A percentile compares a stretch with the other conserved stretches of the same genome.
Conservation (phyloP, 2,797 vertebrate species). For the Tapirus indicus region DNA sequence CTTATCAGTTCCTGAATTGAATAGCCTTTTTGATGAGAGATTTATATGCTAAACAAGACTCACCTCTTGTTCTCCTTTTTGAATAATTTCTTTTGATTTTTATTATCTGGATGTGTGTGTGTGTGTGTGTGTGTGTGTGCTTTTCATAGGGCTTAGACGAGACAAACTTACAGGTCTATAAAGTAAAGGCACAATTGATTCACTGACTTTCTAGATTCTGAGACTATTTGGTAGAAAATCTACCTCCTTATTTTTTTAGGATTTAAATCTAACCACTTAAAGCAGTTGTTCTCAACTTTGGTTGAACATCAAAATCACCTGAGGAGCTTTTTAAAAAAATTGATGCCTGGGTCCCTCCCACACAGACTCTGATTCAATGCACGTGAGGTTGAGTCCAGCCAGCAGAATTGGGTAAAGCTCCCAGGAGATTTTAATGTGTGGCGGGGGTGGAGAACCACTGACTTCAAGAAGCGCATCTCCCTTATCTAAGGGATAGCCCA, state of each 20-base stretch:
- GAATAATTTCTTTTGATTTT: slow-evolving; percentile 53
- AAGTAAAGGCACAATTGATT: not conserved
- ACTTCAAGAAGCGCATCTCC: too few species aligned
- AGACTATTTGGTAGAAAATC: not conserved
- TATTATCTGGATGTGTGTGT: not conserved
- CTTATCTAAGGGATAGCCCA: not conserved
- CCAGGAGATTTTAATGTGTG: not conserved
- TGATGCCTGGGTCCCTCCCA: not conserved
- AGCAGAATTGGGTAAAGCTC: not conserved
- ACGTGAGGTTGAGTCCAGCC: not conserved
- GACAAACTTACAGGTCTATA: not conserved
- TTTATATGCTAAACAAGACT: slow-evolving; percentile 3
- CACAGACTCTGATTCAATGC: not conserved
- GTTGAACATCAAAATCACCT: not conserved
- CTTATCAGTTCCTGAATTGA: slow-evolving; percentile 10
- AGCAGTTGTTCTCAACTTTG: not conserved
- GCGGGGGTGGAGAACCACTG: not conserved
- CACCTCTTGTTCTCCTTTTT: not conserved
- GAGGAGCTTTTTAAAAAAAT: not conserved
- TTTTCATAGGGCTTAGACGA: not conserved
- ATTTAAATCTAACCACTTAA: slow-evolving; percentile 33
- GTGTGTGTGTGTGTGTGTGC: not conserved
- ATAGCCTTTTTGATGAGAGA: slow-evolving; percentile 26
- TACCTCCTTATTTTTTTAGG: not conserved
- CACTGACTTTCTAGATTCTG: slow-evolving; percentile 31